Evolutionary conservation across 2,797 vertebrate species (phyloP).

Genomic region (Myotis daubentonii): DNA sequence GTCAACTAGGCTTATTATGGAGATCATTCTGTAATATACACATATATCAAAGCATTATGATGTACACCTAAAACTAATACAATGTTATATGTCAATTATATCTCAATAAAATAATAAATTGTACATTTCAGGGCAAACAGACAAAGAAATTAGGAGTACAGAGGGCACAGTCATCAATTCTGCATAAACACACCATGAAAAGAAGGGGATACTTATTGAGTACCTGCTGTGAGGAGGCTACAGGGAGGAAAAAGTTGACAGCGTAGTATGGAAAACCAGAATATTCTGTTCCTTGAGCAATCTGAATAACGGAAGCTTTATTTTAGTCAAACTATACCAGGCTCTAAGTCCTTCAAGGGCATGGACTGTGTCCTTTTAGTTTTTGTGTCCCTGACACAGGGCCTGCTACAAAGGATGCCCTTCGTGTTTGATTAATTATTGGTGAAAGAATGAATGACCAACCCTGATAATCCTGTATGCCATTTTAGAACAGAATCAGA

Average conservation of each 20-base stretch:
- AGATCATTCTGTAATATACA: not conserved
- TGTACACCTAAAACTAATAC: not conserved
- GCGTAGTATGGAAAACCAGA: not conserved
- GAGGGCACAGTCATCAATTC: not conserved
- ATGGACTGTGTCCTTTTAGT: not conserved
- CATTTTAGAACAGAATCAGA: slow-evolving; percentile 8
- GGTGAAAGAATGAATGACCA: not conserved
- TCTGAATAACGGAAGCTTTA: not conserved
- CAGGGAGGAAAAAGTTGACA: not conserved
- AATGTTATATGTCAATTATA: not conserved
- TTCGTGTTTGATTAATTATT: not conserved
- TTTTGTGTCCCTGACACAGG: not conserved
- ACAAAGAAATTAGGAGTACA: not conserved
- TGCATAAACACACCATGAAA: not conserved
- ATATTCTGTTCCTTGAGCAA: not conserved
- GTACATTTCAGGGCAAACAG: not conserved
- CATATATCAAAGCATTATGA: not conserved
- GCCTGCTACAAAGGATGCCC: not conserved
- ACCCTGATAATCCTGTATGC: not conserved
- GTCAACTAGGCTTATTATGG: not conserved
- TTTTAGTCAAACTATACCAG: not conserved
- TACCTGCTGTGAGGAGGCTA: not conserved
- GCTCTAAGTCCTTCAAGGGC: not conserved
- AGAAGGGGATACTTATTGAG: not conserved
- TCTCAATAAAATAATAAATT: not conserved